These are phyloP conservation scores for Pogonomyrmex barbatus DNA, from an alignment of 1,140 invertebrate genomes.

Conservation along the genomic window DNA sequence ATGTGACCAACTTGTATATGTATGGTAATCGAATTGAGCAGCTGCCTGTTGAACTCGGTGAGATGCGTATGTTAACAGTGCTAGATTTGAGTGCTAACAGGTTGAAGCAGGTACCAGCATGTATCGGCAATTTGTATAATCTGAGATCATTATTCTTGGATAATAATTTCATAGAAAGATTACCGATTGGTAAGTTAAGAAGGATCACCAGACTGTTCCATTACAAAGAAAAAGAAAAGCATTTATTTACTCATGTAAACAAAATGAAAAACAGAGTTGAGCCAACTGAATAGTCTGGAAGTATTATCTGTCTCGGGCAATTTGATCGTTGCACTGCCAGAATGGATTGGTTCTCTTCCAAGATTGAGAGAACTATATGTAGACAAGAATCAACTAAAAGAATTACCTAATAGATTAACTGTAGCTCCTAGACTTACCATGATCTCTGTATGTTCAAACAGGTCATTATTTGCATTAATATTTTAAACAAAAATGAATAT, in stretches of 20 bases:
- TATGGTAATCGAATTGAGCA: constrained; percentile 78
- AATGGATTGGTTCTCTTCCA: constrained; percentile 80
- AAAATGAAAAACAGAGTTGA: constrained; percentile 72
- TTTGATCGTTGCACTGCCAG: constrained; percentile 77
- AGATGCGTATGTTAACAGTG: constrained; percentile 75
- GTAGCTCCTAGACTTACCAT: constrained; percentile 72
- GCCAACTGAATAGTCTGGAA: constrained; percentile 74
- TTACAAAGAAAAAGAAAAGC: neutral
- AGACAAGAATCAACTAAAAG: constrained; percentile 79
- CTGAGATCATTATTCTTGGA: constrained; percentile 75
- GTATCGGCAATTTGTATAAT: constrained; percentile 70
- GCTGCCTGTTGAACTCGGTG: constrained; percentile 74
- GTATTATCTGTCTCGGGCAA: constrained; percentile 77
- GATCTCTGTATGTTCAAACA: constrained; percentile 81
- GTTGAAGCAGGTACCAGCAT: constrained; percentile 71
- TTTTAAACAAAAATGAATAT: constrained; percentile 17
- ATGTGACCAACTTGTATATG: constrained; percentile 80
- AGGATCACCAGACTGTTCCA: constrained; percentile 6
- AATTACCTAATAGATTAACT: constrained; percentile 81
- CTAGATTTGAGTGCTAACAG: constrained; percentile 80
- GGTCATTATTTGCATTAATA: constrained; percentile 60
- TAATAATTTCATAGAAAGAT: constrained; percentile 76
- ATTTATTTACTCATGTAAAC: constrained; percentile 34
- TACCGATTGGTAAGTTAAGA: constrained; percentile 75
- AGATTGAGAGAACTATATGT: constrained; percentile 77